These are phyloP conservation scores for Rhinichthys klamathensis DNA, from an alignment of 2,113 vertebrate genomes.

Conservation along the genomic window DNA sequence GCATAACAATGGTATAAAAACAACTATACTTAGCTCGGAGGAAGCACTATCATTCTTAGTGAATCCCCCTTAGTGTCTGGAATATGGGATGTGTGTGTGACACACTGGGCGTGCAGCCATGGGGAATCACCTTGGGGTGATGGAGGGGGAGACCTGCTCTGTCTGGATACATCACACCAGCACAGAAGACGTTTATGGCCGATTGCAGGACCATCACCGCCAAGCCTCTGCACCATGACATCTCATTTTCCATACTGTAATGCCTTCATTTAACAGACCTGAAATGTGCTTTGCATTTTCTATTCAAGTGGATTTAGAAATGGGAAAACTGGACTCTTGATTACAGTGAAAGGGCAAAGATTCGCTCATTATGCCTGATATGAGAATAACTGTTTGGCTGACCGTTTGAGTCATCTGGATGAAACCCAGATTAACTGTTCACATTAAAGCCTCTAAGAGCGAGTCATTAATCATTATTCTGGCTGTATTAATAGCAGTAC, in stretches of 20 bases:
- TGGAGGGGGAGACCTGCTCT: conserved; percentile 54
- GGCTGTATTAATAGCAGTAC: neutral
- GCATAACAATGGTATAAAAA: no score
- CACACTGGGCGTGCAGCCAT: conserved; percentile 67
- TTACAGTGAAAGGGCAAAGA: conserved; percentile 1
- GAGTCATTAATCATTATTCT: conserved; percentile 31
- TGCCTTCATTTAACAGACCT: neutral
- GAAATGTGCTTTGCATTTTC: conserved; percentile 17
- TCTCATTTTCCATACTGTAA: conserved; percentile 33
- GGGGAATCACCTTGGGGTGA: conserved; percentile 68
- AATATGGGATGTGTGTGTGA: conserved; percentile 52
- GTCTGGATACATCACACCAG: conserved; percentile 48
- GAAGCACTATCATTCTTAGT: neutral
- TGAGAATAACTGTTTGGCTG: conserved; percentile 32
- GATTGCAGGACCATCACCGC: neutral
- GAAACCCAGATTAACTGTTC: conserved; percentile 10
- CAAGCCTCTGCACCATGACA: conserved; percentile 16
- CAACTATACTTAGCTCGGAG: no score
- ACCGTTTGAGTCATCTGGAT: neutral
- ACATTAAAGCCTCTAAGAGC: neutral
- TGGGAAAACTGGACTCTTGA: conserved; percentile 15
- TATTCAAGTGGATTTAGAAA: conserved; percentile 1
- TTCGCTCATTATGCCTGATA: neutral
- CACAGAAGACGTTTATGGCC: neutral
- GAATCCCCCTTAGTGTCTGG: conserved; percentile 65